phyloP scores from a whole-genome alignment of 2,797 vertebrate species.

The Sebastolobus altivelis region DNA sequence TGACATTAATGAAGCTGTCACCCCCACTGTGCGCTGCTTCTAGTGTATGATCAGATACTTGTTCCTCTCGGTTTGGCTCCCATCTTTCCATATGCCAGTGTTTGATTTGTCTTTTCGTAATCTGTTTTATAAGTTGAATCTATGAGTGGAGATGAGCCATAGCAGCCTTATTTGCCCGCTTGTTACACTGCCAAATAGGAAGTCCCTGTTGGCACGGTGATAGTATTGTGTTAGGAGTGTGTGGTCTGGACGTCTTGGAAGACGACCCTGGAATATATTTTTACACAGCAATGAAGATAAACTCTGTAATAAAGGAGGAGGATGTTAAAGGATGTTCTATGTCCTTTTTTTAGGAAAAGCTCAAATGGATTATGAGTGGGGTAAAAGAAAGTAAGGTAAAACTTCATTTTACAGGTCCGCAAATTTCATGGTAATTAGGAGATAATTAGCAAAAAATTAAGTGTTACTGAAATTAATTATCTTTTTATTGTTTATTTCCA shows the following conservation, averaged over 20 bases:
- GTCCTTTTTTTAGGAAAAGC: too few species aligned
- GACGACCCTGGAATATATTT: background rate
- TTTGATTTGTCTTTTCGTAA: conserved; percentile 56
- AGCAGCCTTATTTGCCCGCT: conserved; percentile 31
- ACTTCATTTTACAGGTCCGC: too few species aligned
- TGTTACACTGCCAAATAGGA: conserved; percentile 36
- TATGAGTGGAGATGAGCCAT: conserved; percentile 42
- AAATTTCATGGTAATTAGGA: too few species aligned
- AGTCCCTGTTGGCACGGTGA: conserved; percentile 27
- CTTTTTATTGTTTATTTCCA: background rate
- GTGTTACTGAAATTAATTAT: background rate
- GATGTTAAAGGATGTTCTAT: background rate
- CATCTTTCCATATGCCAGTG: conserved; percentile 34
- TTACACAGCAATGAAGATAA: background rate
- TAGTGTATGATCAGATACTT: conserved; percentile 53
- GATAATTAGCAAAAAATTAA: too few species aligned
- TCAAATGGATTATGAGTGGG: too few species aligned
- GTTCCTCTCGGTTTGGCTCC: conserved; percentile 35
- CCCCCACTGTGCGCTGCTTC: conserved; percentile 37
- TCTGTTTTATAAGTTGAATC: conserved; percentile 55
- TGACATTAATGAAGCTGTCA: conserved; percentile 50
- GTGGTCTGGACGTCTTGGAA: too few species aligned
- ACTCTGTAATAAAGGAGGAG: background rate
- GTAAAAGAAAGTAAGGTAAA: too few species aligned
- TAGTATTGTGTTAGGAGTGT: conserved; percentile 13